Percentiles rank a stretch among this genome's conserved stretches.
phyloP scores from a whole-genome alignment of 2,888 invertebrate genomes.

The Syrphus vitripennis region DNA sequence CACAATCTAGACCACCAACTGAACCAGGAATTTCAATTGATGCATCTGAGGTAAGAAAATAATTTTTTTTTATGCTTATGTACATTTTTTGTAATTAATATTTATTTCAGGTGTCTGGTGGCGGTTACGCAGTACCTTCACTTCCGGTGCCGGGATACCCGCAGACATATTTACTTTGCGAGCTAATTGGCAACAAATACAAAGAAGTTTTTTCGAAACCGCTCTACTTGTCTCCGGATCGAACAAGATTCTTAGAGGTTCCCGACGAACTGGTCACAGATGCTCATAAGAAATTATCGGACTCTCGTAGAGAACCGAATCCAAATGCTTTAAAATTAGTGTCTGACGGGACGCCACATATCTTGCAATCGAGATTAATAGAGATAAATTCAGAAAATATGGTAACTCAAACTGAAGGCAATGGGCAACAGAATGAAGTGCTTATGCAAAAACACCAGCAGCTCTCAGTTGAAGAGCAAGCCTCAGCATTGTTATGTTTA shows the following conservation, averaged over 20 bases:
- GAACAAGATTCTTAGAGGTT: conserved; percentile 72
- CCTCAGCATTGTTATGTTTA: conserved; percentile 46
- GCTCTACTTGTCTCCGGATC: conserved; percentile 77
- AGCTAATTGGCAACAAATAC: conserved; percentile 85
- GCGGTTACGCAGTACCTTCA: conserved; percentile 85
- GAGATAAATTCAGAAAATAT: conserved; percentile 7
- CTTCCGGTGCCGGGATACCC: conserved; percentile 88
- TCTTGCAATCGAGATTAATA: conserved; percentile 19
- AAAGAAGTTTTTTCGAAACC: conserved; percentile 87
- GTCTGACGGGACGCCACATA: conserved; percentile 19
- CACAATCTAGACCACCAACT: not conserved
- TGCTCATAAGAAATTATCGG: conserved; percentile 45
- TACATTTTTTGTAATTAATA: not conserved
- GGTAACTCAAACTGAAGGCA: not conserved
- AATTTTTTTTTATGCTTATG: not conserved
- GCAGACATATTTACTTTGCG: conserved; percentile 86
- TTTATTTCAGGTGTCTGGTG: conserved; percentile 40
- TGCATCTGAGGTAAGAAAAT: conserved; percentile 33
- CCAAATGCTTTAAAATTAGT: conserved; percentile 52
- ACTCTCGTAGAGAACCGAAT: conserved; percentile 47
- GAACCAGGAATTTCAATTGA: conserved; percentile 10
- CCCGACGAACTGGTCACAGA: conserved; percentile 74
- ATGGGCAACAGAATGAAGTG: not conserved
- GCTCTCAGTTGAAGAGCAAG: conserved; percentile 45
- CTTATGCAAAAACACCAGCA: conserved; percentile 31